phyloP scores from a whole-genome alignment of 2,888 invertebrate genomes.

The Adineta ricciae region DNA sequence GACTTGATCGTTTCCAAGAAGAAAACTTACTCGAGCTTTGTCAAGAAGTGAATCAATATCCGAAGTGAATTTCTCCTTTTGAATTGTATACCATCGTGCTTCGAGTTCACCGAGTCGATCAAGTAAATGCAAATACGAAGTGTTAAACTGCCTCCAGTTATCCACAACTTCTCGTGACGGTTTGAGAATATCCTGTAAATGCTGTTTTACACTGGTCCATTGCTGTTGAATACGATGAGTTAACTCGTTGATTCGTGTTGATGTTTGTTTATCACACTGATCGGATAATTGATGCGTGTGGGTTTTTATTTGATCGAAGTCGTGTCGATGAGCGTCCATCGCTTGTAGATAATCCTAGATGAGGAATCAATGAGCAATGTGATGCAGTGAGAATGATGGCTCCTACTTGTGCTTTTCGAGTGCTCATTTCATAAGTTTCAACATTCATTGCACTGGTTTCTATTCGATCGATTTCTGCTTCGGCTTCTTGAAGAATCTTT shows the following conservation, averaged over 20 bases:
- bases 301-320: not conserved
- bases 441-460: slow-evolving; percentile 12
- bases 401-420: not conserved
- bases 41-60: not conserved
- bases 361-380: not conserved
- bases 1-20: too few relatives aligned
- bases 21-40: not conserved
- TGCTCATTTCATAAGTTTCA: slow-evolving; percentile 19
- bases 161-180: not conserved
- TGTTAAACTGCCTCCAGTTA: slow-evolving; percentile 4
- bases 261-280: slow-evolving; percentile 17
- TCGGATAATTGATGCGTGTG: not conserved
- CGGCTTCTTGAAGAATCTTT: not conserved
- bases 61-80: not conserved
- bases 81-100: slow-evolving; percentile 9
- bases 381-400: not conserved
- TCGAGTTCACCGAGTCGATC: slow-evolving; percentile 10
- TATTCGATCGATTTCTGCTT: not conserved
- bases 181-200: not conserved
- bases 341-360: not conserved
- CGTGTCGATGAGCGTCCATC: not conserved
- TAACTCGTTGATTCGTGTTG: not conserved
- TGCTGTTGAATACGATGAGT: not conserved
- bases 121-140: not conserved
- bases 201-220: not conserved